Evolutionary conservation across 2,888 invertebrate genomes (phyloP).

Genomic region (Oegoconia quadripuncta): DNA sequence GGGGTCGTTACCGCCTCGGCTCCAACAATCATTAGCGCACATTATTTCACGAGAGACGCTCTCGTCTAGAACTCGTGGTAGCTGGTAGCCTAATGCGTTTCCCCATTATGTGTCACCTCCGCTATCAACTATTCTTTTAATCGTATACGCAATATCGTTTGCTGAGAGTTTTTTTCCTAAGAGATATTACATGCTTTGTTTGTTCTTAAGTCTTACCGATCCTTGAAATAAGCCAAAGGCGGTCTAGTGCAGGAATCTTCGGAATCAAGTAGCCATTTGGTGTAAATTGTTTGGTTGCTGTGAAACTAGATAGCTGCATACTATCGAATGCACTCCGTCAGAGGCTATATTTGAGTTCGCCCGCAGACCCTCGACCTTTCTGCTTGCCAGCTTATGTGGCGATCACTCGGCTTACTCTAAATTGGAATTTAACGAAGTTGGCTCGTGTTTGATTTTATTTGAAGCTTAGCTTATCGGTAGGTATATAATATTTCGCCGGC

Average conservation of each 20-base stretch:
- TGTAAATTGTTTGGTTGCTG: conserved; percentile 42
- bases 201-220: too few species aligned
- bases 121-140: conserved; percentile 43
- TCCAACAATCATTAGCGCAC: conserved; percentile 58
- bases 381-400: conserved; percentile 56
- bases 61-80: conserved; percentile 32
- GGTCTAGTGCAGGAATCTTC: too few species aligned
- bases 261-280: conserved; percentile 31
- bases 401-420: conserved; percentile 59
- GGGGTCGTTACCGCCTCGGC: conserved; percentile 35
- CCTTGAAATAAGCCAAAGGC: too few species aligned
- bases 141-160: conserved; percentile 35
- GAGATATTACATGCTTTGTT: neutral
- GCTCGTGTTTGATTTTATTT: conserved; percentile 29
- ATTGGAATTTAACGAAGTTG: conserved; percentile 63
- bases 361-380: conserved; percentile 49
- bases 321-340: conserved; percentile 41
- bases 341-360: conserved; percentile 42
- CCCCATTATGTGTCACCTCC: conserved; percentile 58
- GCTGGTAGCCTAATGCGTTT: conserved; percentile 58
- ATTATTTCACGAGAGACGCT: conserved; percentile 48
- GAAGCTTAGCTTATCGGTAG: neutral
- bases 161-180: conserved; percentile 15
- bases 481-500: too few species aligned
- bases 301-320: conserved; percentile 37